phyloP scores from a whole-genome alignment of 2,888 invertebrate genomes.

The Acronicta psi region DNA sequence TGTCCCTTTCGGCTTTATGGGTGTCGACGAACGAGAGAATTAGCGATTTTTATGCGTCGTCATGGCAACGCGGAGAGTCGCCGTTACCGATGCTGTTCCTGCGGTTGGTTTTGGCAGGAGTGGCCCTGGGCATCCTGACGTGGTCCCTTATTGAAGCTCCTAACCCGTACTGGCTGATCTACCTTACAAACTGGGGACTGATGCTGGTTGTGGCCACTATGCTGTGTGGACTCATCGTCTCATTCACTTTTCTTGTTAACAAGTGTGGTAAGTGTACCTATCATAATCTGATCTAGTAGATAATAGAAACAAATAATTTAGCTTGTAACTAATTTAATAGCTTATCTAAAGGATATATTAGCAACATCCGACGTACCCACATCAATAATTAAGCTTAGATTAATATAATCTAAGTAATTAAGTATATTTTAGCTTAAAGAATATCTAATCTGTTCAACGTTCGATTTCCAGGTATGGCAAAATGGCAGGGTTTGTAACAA shows the following conservation, averaged over 20 bases:
- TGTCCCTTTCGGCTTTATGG: conserved; percentile 76
- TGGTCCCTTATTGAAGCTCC: conserved; percentile 73
- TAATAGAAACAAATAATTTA: too few relatives aligned
- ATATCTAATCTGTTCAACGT: too few relatives aligned
- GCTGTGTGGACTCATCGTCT: conserved; percentile 71
- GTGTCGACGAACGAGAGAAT: conserved; percentile 75
- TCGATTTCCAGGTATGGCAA: too few relatives aligned
- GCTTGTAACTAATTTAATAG: too few relatives aligned
- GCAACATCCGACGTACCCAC: too few relatives aligned
- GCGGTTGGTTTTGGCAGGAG: conserved; percentile 66
- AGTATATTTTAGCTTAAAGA: too few relatives aligned
- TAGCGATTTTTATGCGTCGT: conserved; percentile 80
- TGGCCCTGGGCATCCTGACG: conserved; percentile 68
- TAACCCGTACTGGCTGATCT: conserved; percentile 73
- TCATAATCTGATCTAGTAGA: too few relatives aligned
- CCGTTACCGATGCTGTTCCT: conserved; percentile 75
- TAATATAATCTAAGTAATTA: too few relatives aligned
- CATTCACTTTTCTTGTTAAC: conserved; percentile 63
- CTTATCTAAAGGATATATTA: too few relatives aligned
- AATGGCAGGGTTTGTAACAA: too few relatives aligned
- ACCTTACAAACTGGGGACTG: conserved; percentile 84
- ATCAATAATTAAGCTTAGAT: too few relatives aligned
- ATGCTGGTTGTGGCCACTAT: conserved; percentile 68
- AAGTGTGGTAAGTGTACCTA: conserved; percentile 66
- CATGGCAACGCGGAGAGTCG: conserved; percentile 84